Evolutionary conservation across 2,797 vertebrate genomes (phyloP).

Genomic region (Cirrhinus molitorella): DNA sequence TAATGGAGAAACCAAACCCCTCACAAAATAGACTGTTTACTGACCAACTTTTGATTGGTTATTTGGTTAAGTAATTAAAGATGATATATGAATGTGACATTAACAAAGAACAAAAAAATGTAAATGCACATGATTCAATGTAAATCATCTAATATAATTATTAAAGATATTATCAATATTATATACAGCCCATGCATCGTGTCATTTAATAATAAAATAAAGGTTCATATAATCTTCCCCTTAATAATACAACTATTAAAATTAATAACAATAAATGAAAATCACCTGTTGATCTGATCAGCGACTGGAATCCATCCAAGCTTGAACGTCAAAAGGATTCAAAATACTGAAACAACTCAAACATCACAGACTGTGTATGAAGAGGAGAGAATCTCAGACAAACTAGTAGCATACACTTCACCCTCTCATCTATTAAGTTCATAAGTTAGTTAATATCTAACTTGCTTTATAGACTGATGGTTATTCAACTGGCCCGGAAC

Average conservation of each 20-base stretch:
- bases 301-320: background rate
- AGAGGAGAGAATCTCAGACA: background rate
- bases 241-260: background rate
- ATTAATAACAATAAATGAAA: background rate
- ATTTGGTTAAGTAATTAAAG: background rate
- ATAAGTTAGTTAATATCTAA: background rate
- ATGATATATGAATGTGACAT: background rate
- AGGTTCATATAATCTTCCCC: background rate
- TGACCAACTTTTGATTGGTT: background rate
- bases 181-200: background rate
- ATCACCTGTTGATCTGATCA: background rate
- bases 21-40: too few relatives aligned
- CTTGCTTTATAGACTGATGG: background rate
- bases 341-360: background rate
- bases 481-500: accelerated
- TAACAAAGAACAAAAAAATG: background rate
- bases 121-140: background rate
- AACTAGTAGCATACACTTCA: background rate
- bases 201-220: background rate
- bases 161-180: background rate
- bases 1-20: background rate
- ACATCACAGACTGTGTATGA: background rate
- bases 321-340: background rate
- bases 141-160: background rate
- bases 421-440: background rate